These are phyloP conservation scores for Sebastes trivittatus DNA, from an alignment of 2,797 vertebrate species.

Conservation along the genomic window DNA sequence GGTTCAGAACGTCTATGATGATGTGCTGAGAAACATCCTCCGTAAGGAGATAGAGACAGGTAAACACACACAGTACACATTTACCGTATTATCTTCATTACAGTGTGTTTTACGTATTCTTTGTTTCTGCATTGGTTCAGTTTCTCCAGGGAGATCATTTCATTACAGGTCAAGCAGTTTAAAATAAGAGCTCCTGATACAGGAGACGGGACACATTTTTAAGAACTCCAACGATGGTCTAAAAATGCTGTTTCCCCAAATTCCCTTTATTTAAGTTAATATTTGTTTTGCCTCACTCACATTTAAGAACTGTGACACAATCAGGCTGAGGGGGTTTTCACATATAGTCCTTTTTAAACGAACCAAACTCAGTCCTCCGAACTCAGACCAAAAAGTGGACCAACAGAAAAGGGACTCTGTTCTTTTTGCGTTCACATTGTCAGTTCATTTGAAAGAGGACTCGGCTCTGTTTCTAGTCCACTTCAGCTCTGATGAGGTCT, in stretches of 20 bases:
- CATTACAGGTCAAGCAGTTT: too few relatives aligned
- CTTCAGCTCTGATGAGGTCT: too few relatives aligned
- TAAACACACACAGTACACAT: constrained; percentile 57
- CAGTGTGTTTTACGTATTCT: fast-evolving
- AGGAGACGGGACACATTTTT: too few relatives aligned
- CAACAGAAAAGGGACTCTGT: too few relatives aligned
- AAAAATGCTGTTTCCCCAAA: neutral
- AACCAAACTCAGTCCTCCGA: too few relatives aligned
- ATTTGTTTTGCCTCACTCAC: neutral
- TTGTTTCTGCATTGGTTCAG: neutral
- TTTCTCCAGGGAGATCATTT: neutral
- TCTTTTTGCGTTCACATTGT: too few relatives aligned
- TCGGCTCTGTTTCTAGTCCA: too few relatives aligned
- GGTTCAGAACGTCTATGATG: constrained; percentile 90
- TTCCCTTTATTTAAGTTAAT: neutral
- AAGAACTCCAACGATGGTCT: neutral
- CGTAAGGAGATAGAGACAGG: constrained; percentile 88
- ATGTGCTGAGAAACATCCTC: constrained; percentile 85
- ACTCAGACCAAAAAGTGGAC: too few relatives aligned
- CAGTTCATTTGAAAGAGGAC: too few relatives aligned
- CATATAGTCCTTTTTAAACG: too few relatives aligned
- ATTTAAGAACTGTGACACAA: neutral
- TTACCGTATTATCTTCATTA: neutral
- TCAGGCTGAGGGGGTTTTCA: neutral
- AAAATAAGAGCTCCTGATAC: neutral